Evolutionary conservation across 92 coral and sea anemone genomes (phyloP), one percentile per base, ranked within the genome.

Genomic region (Zoanthus gigantus): DNA sequence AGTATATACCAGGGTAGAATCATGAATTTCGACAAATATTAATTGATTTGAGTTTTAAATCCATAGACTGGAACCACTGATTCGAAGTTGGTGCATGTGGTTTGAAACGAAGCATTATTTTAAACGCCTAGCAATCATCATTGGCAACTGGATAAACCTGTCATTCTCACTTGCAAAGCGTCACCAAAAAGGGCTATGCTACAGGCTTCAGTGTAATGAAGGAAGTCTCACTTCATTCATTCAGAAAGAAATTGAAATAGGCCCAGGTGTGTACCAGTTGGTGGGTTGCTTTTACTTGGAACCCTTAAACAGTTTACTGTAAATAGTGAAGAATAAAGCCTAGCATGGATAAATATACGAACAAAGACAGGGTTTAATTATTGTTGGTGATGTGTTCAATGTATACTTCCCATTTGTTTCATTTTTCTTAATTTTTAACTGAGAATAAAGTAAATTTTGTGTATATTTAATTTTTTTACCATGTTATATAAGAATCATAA

Each of bases 91-190:
- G 96, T 91, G 90, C 44, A 93, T 93, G 96, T 74, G 89, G 28
- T 93, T 78, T 88, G 94, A 93, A 76, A 94, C 92, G 46, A 93
- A 93, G 68, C 94, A 93, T 53, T 91, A 91, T 77, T 93, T 93
- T 42, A 93, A 93, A 42, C 84, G 87, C 6, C 77, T 90, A 53
- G 96, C 92, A 18, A 73, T 85, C 28, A 45, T 76, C n/a, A 30
- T 90, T 83, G 94, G 92, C 1, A 93, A 93, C 69, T 91, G 77
- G 34, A 91, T 84, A 12, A 93, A 93, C 83, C 78, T 91, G 34
- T 83, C 93, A 74, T 88, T 46, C 74, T 76, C 93, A 9, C 82
- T 93, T 23, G 88, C 91, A 28, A 93, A 88, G 71, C 88, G 95
- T 45, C 95, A 93, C 79, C 94, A 93, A 85, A 92, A 91, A 53